Percentiles rank a stretch among this genome's conserved stretches.
phyloP scores from a whole-genome alignment of 2,113 vertebrate genomes.

The Chroicocephalus ridibundus region DNA sequence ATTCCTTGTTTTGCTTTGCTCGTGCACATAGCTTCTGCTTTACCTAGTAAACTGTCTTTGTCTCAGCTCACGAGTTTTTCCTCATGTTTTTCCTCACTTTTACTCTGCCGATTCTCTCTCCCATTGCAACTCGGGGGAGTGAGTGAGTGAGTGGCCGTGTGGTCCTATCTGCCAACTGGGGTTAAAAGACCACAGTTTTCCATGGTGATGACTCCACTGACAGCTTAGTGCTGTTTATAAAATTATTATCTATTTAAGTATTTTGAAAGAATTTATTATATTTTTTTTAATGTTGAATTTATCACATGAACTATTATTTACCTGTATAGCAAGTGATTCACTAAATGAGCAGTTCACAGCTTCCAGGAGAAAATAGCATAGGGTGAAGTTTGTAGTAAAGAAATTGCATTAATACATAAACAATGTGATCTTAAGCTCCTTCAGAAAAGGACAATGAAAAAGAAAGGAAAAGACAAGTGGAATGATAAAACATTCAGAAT shows the following conservation, averaged over 20 bases:
- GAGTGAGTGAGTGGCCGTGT: no score
- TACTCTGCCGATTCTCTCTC: no score
- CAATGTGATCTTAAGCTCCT: neutral
- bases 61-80: no score
- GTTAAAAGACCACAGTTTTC: neutral
- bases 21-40: no score
- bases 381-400: neutral
- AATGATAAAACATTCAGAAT: neutral
- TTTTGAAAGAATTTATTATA: neutral
- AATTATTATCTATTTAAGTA: neutral
- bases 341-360: neutral
- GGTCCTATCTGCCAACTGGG: no score
- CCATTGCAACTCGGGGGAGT: no score
- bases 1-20: no score
- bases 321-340: neutral
- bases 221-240: neutral
- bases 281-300: neutral
- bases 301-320: neutral
- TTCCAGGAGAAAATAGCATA: neutral
- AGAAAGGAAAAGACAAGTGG: neutral
- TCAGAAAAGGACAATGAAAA: neutral
- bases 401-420: neutral
- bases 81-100: no score
- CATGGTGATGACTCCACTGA: neutral
- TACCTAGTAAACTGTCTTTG: no score